phyloP scores from a whole-genome alignment of 2,797 vertebrate genomes.

The Ctenochaetus hawaiiensis region DNA sequence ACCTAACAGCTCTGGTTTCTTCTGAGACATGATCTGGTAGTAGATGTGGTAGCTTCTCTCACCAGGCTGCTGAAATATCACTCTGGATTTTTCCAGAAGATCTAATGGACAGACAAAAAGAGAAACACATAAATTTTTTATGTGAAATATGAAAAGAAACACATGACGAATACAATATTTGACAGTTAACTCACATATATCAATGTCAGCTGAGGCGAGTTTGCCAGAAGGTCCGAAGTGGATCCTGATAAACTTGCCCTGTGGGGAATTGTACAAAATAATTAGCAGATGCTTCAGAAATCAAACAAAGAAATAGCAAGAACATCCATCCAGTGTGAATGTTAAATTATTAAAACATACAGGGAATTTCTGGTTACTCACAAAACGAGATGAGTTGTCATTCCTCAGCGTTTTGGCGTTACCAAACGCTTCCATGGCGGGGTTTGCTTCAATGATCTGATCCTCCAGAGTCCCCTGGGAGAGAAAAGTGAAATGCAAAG shows the following conservation, averaged over 20 bases:
- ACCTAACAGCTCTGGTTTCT: constrained; percentile 95
- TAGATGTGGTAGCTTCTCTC: constrained; percentile 96
- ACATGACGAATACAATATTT: background rate
- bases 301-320: background rate
- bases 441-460: constrained; percentile 97
- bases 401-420: constrained; percentile 96
- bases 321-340: background rate
- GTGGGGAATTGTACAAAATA: constrained; percentile 17
- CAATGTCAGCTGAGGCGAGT: constrained; percentile 92
- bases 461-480: constrained; percentile 94
- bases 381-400: constrained; percentile 96
- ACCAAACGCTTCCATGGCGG: constrained; percentile 96
- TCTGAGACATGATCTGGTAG: constrained; percentile 97
- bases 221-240: constrained; percentile 95
- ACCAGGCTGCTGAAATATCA: constrained; percentile 96
- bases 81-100: constrained; percentile 97
- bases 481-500: background rate
- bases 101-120: constrained; percentile 79
- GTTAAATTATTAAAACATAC: background rate
- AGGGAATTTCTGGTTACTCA: constrained; percentile 80
- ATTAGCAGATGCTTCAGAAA: background rate
- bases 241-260: constrained; percentile 98
- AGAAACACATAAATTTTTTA: background rate
- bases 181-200: constrained; percentile 90
- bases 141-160: background rate